A percentile compares a stretch with the other conserved stretches of the same genome.
Evolutionary conservation across 2,113 vertebrate species (phyloP).

Genomic region (Apteryx owenii): DNA sequence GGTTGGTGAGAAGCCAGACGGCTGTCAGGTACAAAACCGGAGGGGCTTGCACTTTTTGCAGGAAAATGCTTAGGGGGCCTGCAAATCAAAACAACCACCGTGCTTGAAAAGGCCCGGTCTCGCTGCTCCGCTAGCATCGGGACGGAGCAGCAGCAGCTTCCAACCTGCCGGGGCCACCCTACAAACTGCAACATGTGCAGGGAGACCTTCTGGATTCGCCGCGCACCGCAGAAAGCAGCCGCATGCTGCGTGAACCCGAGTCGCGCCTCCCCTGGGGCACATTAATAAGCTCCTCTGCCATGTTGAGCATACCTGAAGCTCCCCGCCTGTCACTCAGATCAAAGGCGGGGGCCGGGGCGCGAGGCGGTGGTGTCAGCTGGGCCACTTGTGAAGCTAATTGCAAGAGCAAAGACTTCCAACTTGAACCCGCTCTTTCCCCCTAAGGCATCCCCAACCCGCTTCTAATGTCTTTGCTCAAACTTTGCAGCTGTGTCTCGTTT

Average conservation of each 20-base stretch:
- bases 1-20: slow-evolving; percentile 30
- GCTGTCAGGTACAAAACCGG: neutral
- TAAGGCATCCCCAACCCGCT: neutral
- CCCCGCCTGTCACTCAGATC: slow-evolving; percentile 65
- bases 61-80: neutral
- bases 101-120: neutral
- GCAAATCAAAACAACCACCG: neutral
- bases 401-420: slow-evolving; percentile 44
- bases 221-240: neutral
- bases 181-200: neutral
- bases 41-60: neutral
- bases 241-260: neutral
- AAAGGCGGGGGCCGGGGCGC: slow-evolving; percentile 44
- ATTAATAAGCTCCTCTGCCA: neutral
- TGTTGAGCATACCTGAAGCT: neutral
- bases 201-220: neutral
- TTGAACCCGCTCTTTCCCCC: neutral
- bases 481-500: slow-evolving; percentile 20
- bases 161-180: neutral
- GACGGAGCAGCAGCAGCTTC: neutral
- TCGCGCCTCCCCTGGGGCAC: neutral
- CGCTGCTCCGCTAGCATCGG: neutral
- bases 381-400: slow-evolving; percentile 59
- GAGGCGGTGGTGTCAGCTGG: slow-evolving; percentile 43
- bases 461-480: neutral